These are phyloP conservation scores for Enteromius treurensis DNA, from an alignment of 2,797 vertebrate genomes.

Conservation along the genomic window DNA sequence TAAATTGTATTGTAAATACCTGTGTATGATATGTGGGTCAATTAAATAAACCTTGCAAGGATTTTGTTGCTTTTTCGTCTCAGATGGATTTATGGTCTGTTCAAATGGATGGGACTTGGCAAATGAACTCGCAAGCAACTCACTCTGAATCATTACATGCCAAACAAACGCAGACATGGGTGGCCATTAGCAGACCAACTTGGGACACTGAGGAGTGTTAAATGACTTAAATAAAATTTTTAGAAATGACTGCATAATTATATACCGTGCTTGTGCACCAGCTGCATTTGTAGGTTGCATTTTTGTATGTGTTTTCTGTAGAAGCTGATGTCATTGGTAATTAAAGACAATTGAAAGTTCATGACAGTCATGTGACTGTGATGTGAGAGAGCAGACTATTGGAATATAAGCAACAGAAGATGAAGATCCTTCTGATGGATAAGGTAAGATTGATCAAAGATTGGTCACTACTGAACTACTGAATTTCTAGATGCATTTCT, in stretches of 20 bases:
- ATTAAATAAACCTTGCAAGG: slow-evolving; percentile 29
- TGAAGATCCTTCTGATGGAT: slow-evolving; percentile 43
- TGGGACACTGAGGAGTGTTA: not conserved
- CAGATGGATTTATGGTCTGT: not conserved
- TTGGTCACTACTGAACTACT: not conserved
- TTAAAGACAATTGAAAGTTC: slow-evolving; percentile 42
- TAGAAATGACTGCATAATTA: not conserved
- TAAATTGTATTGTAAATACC: slow-evolving; percentile 31
- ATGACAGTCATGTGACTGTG: slow-evolving; percentile 54
- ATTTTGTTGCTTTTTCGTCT: not conserved
- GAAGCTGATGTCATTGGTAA: slow-evolving; percentile 1
- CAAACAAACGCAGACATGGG: slow-evolving; percentile 34
- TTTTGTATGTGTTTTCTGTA: not conserved
- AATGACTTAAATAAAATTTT: too few relatives aligned
- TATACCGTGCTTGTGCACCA: not conserved
- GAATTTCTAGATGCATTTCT: not conserved
- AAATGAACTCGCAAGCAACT: slow-evolving; percentile 17
- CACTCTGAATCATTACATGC: not conserved
- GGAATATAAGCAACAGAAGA: not conserved
- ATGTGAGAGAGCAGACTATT: not conserved
- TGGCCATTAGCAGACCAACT: not conserved
- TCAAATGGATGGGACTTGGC: not conserved
- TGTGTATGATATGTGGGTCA: slow-evolving; percentile 39
- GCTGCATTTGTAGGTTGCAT: not conserved
- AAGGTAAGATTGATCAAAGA: not conserved